Evolutionary conservation across 2,797 vertebrate genomes (phyloP).

Genomic region (Cyclopterus lumpus): DNA sequence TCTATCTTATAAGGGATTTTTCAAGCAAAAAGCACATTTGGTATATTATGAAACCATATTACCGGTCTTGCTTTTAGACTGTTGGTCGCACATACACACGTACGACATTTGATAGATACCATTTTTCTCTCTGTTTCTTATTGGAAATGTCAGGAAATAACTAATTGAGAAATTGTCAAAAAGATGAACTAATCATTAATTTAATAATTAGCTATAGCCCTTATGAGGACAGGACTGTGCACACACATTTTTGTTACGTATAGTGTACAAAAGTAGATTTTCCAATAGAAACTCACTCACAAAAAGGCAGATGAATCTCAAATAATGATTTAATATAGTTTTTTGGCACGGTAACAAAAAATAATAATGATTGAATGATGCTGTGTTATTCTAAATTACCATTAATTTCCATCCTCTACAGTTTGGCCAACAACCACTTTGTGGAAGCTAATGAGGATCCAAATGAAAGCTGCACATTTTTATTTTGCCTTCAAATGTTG

Average conservation of each 20-base stretch:
- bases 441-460: neutral
- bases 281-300: neutral
- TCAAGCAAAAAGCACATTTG: neutral
- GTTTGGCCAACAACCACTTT: neutral
- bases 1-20: neutral
- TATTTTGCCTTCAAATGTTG: neutral
- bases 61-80: neutral
- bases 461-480: slow-evolving; percentile 1
- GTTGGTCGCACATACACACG: too few species aligned
- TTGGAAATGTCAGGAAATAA: neutral
- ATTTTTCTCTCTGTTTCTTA: too few species aligned
- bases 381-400: neutral
- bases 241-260: neutral
- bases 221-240: neutral
- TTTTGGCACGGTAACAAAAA: neutral
- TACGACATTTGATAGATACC: too few species aligned
- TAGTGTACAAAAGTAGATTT: neutral
- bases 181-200: neutral
- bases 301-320: neutral
- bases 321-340: neutral
- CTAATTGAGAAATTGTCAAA: neutral
- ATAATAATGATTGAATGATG: neutral
- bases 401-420: neutral
- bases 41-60: neutral
- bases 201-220: neutral